phyloP scores from a whole-genome alignment of 2,888 invertebrate genomes.

The Aricia artaxerxes region DNA sequence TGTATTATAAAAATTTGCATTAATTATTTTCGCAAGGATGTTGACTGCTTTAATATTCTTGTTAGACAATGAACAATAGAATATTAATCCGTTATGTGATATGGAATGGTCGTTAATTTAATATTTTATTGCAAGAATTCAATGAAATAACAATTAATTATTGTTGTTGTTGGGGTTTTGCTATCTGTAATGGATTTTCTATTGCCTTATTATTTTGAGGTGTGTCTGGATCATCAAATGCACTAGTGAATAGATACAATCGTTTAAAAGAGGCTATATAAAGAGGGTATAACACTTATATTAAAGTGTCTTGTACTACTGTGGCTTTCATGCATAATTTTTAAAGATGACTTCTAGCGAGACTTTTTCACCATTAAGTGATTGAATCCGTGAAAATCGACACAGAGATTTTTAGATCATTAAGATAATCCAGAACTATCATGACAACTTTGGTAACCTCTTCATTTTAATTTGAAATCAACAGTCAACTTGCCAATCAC shows the following conservation, averaged over 20 bases:
- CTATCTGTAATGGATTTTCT: background rate
- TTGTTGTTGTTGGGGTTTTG: background rate
- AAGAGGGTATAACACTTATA: too few relatives aligned
- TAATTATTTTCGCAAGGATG: background rate
- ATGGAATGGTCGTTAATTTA: background rate
- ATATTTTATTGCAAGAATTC: background rate
- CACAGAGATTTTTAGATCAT: too few relatives aligned
- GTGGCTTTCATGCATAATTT: background rate
- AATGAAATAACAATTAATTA: background rate
- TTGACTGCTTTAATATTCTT: background rate
- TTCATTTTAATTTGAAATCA: background rate
- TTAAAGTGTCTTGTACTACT: too few relatives aligned
- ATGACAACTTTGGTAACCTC: background rate
- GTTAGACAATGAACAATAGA: slow-evolving; percentile 9
- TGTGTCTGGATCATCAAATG: background rate
- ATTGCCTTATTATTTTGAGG: background rate
- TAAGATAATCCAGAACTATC: too few relatives aligned
- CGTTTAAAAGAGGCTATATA: too few relatives aligned
- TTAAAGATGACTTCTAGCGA: background rate
- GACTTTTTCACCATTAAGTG: too few relatives aligned
- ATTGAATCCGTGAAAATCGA: too few relatives aligned
- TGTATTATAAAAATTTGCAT: background rate
- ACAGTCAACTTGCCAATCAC: background rate
- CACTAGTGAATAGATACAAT: too few relatives aligned
- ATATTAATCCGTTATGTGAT: background rate